Evolutionary conservation across 2,797 vertebrate genomes (phyloP), one percentile per base, ranked within the genome.

Genomic region (Phataginus tetradactyla): DNA sequence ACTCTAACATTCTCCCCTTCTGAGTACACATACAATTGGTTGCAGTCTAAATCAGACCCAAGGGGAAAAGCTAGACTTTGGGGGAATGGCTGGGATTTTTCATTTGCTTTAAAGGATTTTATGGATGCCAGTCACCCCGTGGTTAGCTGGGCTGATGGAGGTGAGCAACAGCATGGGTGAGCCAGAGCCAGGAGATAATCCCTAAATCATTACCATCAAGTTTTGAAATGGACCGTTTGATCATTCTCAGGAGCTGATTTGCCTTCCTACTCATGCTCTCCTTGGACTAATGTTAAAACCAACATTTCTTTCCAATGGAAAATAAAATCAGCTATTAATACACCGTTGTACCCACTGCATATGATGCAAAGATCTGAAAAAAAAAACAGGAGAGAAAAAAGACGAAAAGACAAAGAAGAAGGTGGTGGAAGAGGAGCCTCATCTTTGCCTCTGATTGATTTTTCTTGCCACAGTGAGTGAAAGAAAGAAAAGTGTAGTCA

Each of bases 261-360:
- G 69, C 55, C 42, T 93, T 81, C 42, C 84, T 85, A 42, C 74
- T 85, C 27, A 39, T 27, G 17, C 25, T 95, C 57, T 95, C 68
- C 63, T 90, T 74, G 72, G 18, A 72, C 80, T 74, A 45, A 34
- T 12, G 42, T 85, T 74, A 51, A 90, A 83, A 91, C 49, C 0
- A 85, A 57, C 21, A 27, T 93, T 85, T 61, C 39, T 75, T 90
- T 79, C 86, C 45, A 88, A 20, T 87, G 53, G 66, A 80, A 93
- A 90, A 83, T 86, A 12, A 79, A 90, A 86, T 23, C 1, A 8
- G 53, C 39, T 66, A 27, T 79, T 61, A 69, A 83, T 81, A 75
- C 32, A 57, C 17, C 18, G 45, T 64, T 55, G 39, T 86, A 55
- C 57, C 39, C 27, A 61, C 45, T 39, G 27, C 12, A 10, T 42